Base-by-base conservation (phyloP, 2,797 vertebrate genomes). In the Moxostoma hubbsi region DNA sequence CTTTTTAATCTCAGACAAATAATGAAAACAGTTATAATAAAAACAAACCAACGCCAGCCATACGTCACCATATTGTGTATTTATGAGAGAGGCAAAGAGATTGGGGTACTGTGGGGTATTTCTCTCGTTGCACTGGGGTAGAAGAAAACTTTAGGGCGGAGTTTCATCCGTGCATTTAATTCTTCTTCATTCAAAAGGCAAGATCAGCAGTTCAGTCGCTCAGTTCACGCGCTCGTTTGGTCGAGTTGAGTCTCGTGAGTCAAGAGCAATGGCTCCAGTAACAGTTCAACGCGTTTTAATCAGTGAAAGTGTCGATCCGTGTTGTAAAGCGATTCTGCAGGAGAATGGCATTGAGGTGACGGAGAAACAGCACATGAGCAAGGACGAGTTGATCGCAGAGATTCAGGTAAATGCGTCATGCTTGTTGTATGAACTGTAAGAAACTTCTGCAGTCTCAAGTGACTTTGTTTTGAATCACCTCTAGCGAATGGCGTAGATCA, bases 301-400 rank as follows among this genome's bases (percentile, higher is more conserved):
- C 88, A 98, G 96, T 74, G 97, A 98, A 50, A 96, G 93, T 72
- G 93, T 98, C n/a, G 96, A 98, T 87, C 94, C 95, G 0, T 94
- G 95, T 85, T 98, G 97, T 88, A 91, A 88, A 87, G 76, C 88
- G 73, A 95, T 98, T 65, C 86, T 98, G 88, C 92, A 95, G 82
- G 93, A 95, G 77, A 94, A 94, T 70, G 96, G 96, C 80, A 93
- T 98, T 86, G 90, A 86, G 61, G 97, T 97, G 16, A 94, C 93
- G 54, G 96, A 98, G 85, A 96, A 93, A 65, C 93, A 89, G 12
- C 94, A 91, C 9, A 93, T 98, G 92, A 95, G 84, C 81, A 92
- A 91, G 71, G 95, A 96, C 68, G 95, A 97, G 73, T 83, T 98
- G 81, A 91, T 96, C n/a, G 90, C 87, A 1, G 94, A 96, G 89